phyloP scores from a whole-genome alignment of 2,797 vertebrate genomes.

The Microcaecilia unicolor region DNA sequence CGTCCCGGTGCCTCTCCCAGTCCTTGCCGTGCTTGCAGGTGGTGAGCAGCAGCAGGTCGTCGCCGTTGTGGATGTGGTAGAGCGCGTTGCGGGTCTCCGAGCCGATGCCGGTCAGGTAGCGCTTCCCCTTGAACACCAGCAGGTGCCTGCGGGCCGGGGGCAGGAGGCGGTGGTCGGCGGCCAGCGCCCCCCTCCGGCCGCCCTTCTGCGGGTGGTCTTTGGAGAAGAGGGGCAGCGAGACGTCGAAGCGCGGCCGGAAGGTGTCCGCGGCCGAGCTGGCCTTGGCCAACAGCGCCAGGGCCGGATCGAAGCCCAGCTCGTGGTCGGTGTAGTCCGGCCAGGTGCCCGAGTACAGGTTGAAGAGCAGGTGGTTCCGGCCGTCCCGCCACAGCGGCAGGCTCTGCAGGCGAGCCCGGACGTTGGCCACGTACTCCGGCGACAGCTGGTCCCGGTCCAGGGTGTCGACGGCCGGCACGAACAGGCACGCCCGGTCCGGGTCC shows the following conservation, averaged over 20 bases:
- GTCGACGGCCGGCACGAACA: constrained; percentile 71
- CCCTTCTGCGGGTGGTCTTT: constrained; percentile 72
- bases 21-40: constrained; percentile 69
- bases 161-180: too few species aligned
- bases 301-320: constrained; percentile 67
- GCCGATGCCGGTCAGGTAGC: constrained; percentile 68
- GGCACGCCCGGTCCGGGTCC: constrained; percentile 60
- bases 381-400: constrained; percentile 69
- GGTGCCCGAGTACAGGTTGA: constrained; percentile 71
- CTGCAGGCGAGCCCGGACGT: constrained; percentile 57
- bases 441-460: constrained; percentile 65
- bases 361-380: constrained; percentile 68
- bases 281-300: constrained; percentile 69
- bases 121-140: constrained; percentile 73
- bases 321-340: constrained; percentile 79
- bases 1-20: too few species aligned
- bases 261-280: constrained; percentile 65
- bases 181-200: constrained; percentile 59
- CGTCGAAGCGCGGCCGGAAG: constrained; percentile 62
- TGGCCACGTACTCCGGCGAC: too few species aligned
- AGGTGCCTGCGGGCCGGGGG: constrained; percentile 69
- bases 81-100: constrained; percentile 71
- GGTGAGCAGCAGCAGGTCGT: constrained; percentile 67
- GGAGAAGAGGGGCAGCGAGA: constrained; percentile 69
- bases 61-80: constrained; percentile 73